Conservation (phyloP, 2,797 vertebrate species). For the Antennarius maculatus region DNA sequence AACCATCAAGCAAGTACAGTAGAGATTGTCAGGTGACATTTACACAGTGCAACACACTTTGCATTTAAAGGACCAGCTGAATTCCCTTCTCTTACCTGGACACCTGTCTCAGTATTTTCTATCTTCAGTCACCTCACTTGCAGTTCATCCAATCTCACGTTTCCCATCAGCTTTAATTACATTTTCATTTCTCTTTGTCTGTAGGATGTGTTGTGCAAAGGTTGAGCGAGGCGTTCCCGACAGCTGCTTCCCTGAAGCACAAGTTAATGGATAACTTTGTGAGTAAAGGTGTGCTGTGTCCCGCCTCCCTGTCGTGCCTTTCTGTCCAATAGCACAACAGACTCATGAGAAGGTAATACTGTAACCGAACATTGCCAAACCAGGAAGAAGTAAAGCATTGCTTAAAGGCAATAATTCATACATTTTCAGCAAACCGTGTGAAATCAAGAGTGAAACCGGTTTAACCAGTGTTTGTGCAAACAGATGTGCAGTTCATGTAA, state of each 20-base stretch:
- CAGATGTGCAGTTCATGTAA: background rate
- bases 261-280: slow-evolving; percentile 82
- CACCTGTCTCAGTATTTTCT: slow-evolving; percentile 22
- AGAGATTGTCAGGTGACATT: no score
- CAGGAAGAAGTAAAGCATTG: slow-evolving; percentile 47
- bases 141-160: slow-evolving; percentile 33
- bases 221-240: slow-evolving; percentile 72
- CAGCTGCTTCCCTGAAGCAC: slow-evolving; percentile 59
- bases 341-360: slow-evolving; percentile 28
- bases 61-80: background rate
- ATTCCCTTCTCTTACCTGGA: slow-evolving; percentile 61
- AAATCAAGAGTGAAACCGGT: slow-evolving; percentile 6
- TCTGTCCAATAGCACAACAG: slow-evolving; percentile 57
- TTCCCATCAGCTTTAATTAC: slow-evolving; percentile 27
- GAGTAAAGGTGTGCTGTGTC: slow-evolving; percentile 64
- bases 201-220: slow-evolving; percentile 78
- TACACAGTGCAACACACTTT: no score
- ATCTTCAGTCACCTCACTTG: slow-evolving; percentile 14
- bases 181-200: slow-evolving; percentile 37
- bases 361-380: slow-evolving; percentile 36
- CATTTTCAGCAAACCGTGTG: background rate
- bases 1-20: background rate
- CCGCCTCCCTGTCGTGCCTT: slow-evolving; percentile 41
- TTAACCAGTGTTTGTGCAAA: slow-evolving; percentile 16
- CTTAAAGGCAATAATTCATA: slow-evolving; percentile 6